phyloP scores from a whole-genome alignment of 2,113 vertebrate species.

The Catharus minimus region DNA sequence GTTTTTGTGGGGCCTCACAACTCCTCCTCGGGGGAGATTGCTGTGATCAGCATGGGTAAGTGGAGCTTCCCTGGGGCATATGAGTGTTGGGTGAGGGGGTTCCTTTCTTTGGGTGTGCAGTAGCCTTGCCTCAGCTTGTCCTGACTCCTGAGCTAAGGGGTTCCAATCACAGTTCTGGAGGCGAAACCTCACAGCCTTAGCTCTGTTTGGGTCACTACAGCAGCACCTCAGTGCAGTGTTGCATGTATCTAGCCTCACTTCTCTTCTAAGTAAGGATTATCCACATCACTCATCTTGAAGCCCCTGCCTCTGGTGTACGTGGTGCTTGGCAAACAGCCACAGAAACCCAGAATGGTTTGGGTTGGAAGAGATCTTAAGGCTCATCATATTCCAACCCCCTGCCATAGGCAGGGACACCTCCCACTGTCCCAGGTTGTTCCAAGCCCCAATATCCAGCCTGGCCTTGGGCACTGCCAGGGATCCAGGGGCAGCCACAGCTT shows the following conservation, averaged over 20 bases:
- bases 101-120: background rate
- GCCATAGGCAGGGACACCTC: background rate
- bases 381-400: background rate
- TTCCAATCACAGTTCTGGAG: accelerated
- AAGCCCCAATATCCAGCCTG: accelerated
- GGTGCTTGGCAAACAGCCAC: background rate
- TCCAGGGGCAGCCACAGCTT: background rate
- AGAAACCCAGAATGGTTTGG: background rate
- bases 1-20: conserved; percentile 93
- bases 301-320: background rate
- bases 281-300: background rate
- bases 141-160: background rate
- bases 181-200: background rate
- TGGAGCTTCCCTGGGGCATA: background rate
- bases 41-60: conserved; percentile 92
- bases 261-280: background rate
- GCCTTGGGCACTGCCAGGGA: background rate
- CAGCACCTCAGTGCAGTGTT: background rate
- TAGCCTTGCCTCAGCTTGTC: background rate
- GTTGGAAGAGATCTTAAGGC: background rate
- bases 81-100: background rate
- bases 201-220: accelerated
- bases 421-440: background rate
- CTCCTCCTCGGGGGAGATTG: conserved; percentile 92
- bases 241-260: background rate